phyloP scores from a whole-genome alignment of 2,888 invertebrate genomes.

The Sepioteuthis lessoniana region DNA sequence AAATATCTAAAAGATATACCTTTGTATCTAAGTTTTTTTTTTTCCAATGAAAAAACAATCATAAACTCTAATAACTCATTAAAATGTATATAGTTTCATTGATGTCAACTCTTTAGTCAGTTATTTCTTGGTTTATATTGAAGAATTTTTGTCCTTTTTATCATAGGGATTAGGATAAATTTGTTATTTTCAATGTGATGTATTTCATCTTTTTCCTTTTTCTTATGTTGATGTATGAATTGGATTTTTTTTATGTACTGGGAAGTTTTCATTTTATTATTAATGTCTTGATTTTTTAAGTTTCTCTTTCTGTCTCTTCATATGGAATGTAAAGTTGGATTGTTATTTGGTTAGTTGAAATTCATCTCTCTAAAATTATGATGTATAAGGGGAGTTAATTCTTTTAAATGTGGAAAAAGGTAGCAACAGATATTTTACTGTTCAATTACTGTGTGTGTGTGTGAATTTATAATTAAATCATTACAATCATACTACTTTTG shows the following conservation, averaged over 20 bases:
- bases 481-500: background rate
- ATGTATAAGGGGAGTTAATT: background rate
- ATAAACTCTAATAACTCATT: background rate
- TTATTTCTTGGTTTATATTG: too few species aligned
- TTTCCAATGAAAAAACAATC: too few species aligned
- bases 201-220: too few species aligned
- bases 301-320: background rate
- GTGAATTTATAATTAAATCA: too few species aligned
- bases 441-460: background rate
- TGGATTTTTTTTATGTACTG: too few species aligned
- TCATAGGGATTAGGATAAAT: too few species aligned
- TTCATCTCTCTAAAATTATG: background rate
- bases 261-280: background rate
- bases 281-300: background rate
- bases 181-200: too few species aligned
- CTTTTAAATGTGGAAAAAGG: background rate
- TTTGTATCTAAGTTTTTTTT: too few species aligned
- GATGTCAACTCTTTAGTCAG: too few species aligned
- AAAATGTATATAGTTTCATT: background rate
- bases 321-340: background rate
- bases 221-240: too few species aligned
- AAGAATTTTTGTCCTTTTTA: too few species aligned
- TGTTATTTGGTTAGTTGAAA: background rate
- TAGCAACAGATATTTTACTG: background rate
- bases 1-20: too few species aligned